Evolutionary conservation across 1,140 invertebrate species (phyloP).

Genomic region (Vollenhovia emeryi): DNA sequence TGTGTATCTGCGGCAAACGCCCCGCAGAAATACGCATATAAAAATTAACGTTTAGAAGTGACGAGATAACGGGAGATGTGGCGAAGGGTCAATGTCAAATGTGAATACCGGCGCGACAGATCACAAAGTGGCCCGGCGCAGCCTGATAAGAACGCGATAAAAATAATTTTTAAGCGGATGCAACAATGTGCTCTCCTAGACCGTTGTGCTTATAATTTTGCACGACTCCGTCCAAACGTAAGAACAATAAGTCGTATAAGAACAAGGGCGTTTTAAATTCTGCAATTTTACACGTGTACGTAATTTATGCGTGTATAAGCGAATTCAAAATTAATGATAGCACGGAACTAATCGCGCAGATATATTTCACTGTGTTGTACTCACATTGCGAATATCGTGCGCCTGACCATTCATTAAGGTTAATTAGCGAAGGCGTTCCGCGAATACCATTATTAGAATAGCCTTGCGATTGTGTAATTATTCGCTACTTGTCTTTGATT

Average conservation of each 20-base stretch:
- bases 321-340: background rate
- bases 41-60: background rate
- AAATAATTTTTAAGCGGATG: background rate
- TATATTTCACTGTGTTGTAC: background rate
- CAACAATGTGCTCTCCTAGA: background rate
- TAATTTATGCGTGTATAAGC: background rate
- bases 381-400: background rate
- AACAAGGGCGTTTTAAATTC: background rate
- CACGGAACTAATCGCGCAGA: background rate
- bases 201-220: background rate
- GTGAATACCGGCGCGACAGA: background rate
- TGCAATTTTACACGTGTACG: background rate
- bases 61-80: background rate
- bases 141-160: background rate
- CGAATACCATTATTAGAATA: background rate
- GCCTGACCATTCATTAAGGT: background rate
- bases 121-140: background rate
- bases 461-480: background rate
- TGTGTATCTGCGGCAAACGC: background rate
- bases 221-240: background rate
- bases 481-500: background rate
- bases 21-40: background rate
- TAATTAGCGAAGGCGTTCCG: background rate
- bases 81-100: conserved; percentile 12
- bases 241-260: background rate